Evolutionary conservation across 2,888 invertebrate genomes (phyloP).

Genomic region (Ceramica pisi): DNA sequence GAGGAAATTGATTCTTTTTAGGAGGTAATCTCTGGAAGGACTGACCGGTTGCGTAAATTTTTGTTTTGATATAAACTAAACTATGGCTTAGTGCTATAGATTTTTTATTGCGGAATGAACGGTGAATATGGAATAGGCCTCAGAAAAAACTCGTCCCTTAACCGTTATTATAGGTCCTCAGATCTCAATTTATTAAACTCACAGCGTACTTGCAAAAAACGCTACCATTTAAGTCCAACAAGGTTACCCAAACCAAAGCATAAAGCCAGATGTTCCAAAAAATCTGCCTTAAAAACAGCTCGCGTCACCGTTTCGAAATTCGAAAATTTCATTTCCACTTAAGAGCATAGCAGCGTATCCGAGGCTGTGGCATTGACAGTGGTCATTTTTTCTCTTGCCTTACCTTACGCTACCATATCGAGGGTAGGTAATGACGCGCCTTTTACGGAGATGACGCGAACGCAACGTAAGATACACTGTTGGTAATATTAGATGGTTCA

Average conservation of each 20-base stretch:
- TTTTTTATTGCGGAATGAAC: not conserved
- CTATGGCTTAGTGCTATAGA: no score
- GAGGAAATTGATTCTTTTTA: not conserved
- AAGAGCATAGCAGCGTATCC: constrained; percentile 63
- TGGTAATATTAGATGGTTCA: constrained; percentile 43
- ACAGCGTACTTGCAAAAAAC: not conserved
- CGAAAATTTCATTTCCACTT: constrained; percentile 73
- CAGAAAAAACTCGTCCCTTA: no score
- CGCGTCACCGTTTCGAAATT: constrained; percentile 67
- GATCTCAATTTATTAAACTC: no score
- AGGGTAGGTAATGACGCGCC: constrained; percentile 79
- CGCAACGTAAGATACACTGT: constrained; percentile 44
- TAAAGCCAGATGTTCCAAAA: constrained; percentile 52
- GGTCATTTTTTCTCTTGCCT: constrained; percentile 79
- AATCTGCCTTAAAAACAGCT: constrained; percentile 45
- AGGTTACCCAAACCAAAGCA: constrained; percentile 46
- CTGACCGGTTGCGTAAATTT: not conserved
- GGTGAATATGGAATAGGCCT: not conserved
- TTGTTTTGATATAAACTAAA: not conserved
- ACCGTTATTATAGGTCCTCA: no score
- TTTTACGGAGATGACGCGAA: constrained; percentile 71
- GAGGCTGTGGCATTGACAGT: constrained; percentile 82
- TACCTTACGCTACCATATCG: constrained; percentile 82
- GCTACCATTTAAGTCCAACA: constrained; percentile 30
- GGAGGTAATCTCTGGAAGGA: not conserved